A percentile compares a stretch with the other conserved stretches of the same genome.
Evolutionary conservation across 2,888 invertebrate genomes (phyloP).

Genomic region (Caenorhabditis sp.): DNA sequence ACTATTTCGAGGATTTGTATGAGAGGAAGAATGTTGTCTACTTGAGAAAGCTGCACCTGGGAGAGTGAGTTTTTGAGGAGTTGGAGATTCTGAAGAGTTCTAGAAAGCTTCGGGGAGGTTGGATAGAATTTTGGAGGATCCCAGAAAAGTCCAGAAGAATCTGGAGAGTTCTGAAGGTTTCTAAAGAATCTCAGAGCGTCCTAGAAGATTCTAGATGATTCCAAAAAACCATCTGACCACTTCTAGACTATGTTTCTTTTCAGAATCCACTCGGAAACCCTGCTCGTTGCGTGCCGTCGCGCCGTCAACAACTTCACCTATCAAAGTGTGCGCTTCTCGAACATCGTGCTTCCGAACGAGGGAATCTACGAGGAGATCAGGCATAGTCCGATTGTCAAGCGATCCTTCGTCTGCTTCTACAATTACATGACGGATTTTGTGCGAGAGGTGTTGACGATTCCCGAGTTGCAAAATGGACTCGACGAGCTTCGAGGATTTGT

Average conservation of each 20-base stretch:
- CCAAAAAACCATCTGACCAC: no score
- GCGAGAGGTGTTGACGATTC: constrained; percentile 2
- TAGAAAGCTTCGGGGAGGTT: no score
- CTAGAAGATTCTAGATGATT: no score
- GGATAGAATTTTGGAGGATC: no score
- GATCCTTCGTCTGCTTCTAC: constrained; percentile 45
- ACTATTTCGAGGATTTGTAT: constrained; percentile 47
- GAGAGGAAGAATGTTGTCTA: constrained; percentile 31
- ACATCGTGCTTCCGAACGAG: constrained; percentile 14
- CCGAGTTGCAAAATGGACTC: constrained; percentile 14
- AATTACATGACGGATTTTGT: constrained; percentile 31
- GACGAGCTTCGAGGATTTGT: constrained; percentile 22
- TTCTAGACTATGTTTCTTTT: neutral
- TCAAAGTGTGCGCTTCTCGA: constrained; percentile 38
- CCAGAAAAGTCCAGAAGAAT: no score
- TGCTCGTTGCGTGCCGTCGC: constrained; percentile 32
- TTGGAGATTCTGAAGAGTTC: neutral
- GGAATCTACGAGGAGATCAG: neutral
- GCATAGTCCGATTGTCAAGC: constrained; percentile 5
- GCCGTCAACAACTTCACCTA: constrained; percentile 40
- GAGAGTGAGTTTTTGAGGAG: constrained; percentile 31
- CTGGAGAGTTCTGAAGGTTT: no score
- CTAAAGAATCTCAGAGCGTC: no score
- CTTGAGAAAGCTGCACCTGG: constrained; percentile 39
- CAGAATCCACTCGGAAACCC: constrained; percentile 28